Base-by-base conservation (phyloP, 2,888 invertebrate species). In the Aleiodes testaceus region DNA sequence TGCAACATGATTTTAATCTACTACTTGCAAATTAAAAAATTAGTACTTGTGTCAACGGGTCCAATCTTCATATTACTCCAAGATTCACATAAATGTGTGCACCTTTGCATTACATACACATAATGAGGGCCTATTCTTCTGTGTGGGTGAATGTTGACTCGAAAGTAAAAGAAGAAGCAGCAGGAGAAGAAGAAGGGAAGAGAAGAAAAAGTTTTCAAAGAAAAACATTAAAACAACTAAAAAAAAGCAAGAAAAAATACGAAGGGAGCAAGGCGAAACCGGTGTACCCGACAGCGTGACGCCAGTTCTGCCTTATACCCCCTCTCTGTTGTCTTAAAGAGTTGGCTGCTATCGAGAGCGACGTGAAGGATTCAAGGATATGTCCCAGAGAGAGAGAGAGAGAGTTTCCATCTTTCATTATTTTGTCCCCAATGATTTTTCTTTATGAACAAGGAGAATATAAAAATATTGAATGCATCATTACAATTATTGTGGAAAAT, bases 251-350 rank as follows among this genome's bases (percentile, higher is more conserved):
- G 36, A 67, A 68, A 75, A 75, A 76, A 30, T 45, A 63, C 22
- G 69, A 70, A 75, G 76, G 77, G 76, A 80, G 80, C 79, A 81
- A 81, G 82, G 80, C 80, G 82, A 86, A 86, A 86, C 85, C 86
- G 86, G 85, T 87, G 87, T 85, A 85, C 82, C 85, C 87, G 86
- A 85, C 87, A 85, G 87, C 85, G 79, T 85, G 87, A 86, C 86
- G 87, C 86, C 86, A 79, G 82, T 80, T 72, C 79, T 66, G 79
- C 78, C 79, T 78, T 76, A 74, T 70, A 72, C 74, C 74, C 72
- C 69, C 63, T 68, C 66, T 53, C 68, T 61, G 59, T 75, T 64
- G 22, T 45, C 64, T 47, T 42, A 4, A 16, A 22, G 47, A 47
- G n/a, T 45, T n/a, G 18, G 63, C 16, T 6, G 6, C 18, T 64